phyloP scores from a whole-genome alignment of 2,113 vertebrate genomes.

The Semnornis frantzii region DNA sequence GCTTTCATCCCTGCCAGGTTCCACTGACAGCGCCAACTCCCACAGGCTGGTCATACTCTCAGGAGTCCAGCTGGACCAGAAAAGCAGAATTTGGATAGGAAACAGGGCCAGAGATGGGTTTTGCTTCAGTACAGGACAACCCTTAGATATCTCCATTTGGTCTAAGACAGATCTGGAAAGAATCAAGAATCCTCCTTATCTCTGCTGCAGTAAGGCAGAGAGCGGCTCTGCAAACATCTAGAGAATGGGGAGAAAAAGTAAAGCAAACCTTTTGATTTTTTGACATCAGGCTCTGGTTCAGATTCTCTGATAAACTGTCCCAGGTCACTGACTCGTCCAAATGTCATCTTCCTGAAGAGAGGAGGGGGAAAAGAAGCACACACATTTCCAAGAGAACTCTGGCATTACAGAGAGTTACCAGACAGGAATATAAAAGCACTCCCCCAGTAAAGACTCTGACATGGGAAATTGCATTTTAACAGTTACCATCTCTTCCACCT shows the following conservation, averaged over 20 bases:
- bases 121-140: neutral
- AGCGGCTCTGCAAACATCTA: neutral
- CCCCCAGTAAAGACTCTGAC: neutral
- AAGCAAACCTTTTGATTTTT: slow-evolving; percentile 94
- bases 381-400: neutral
- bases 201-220: neutral
- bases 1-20: slow-evolving; percentile 16
- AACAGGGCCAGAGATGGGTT: neutral
- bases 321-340: slow-evolving; percentile 96
- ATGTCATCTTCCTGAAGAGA: slow-evolving; percentile 91
- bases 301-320: slow-evolving; percentile 98
- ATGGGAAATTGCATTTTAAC: neutral
- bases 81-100: neutral
- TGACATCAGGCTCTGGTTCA: slow-evolving; percentile 96
- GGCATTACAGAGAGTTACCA: neutral
- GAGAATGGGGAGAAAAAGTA: neutral
- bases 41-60: slow-evolving; percentile 5
- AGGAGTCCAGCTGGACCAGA: neutral
- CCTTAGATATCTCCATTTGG: neutral
- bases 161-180: neutral
- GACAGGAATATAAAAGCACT: neutral
- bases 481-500: neutral
- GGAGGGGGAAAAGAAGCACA: neutral
- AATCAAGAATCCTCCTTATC: neutral
- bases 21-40: neutral